Percentiles rank a stretch among this genome's conserved stretches.
Evolutionary conservation across 2,888 invertebrate genomes (phyloP).

Genomic region (Megamerina dolium): DNA sequence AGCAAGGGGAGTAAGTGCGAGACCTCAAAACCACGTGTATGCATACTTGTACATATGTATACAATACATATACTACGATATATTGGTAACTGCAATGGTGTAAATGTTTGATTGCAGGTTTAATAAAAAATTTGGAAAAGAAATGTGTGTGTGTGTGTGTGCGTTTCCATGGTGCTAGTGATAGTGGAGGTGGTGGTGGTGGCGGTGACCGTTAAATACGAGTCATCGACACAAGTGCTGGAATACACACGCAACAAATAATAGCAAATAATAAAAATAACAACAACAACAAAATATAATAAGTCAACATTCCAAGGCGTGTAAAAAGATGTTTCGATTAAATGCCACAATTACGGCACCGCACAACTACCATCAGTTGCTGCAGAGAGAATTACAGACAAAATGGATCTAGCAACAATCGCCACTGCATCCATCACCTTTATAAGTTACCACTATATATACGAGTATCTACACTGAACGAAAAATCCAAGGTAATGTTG

Average conservation of each 20-base stretch:
- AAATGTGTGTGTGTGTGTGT: background rate
- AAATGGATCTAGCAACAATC: too few species aligned
- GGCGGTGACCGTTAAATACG: too few species aligned
- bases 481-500: too few species aligned
- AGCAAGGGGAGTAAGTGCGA: background rate
- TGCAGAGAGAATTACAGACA: background rate
- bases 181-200: background rate
- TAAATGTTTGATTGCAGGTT: conserved; percentile 5
- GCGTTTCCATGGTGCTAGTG: background rate
- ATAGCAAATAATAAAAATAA: too few species aligned
- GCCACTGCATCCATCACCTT: too few species aligned
- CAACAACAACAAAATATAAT: conserved; percentile 10
- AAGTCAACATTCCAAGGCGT: conserved; percentile 46
- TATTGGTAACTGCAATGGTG: too few species aligned
- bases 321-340: conserved; percentile 49
- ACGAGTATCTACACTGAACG: too few species aligned
- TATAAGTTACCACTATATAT: too few species aligned
- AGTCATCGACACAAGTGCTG: conserved; percentile 2
- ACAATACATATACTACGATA: background rate
- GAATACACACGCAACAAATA: too few species aligned
- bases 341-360: conserved; percentile 41
- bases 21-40: background rate
- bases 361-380: background rate
- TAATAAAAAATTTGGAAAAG: too few species aligned
- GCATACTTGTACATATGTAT: background rate